phyloP scores from a whole-genome alignment of 2,888 invertebrate genomes.

The Merodon equestris region DNA sequence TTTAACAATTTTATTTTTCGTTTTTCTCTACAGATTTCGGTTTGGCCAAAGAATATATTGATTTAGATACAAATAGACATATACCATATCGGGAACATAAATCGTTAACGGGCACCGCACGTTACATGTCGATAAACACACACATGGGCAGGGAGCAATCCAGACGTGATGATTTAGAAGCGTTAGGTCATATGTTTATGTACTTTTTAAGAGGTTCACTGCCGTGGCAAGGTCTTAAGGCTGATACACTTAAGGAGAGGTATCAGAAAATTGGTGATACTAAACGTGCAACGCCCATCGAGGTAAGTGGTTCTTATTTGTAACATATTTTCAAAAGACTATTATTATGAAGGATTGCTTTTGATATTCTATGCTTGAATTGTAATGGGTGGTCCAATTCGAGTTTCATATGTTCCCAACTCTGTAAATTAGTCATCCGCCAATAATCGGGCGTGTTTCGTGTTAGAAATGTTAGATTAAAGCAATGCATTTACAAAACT shows the following conservation, averaged over 20 bases:
- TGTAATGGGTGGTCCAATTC: too few relatives aligned
- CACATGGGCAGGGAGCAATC: slow-evolving; percentile 99
- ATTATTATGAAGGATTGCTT: too few relatives aligned
- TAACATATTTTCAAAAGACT: too few relatives aligned
- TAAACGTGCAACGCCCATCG: slow-evolving; percentile 98
- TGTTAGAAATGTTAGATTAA: too few relatives aligned
- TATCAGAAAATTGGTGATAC: slow-evolving; percentile 99
- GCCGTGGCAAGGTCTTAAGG: slow-evolving; percentile 99
- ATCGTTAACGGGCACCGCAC: slow-evolving; percentile 99
- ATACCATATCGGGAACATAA: slow-evolving; percentile 99
- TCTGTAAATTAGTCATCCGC: too few relatives aligned
- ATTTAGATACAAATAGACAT: slow-evolving; percentile 99
- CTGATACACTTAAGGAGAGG: slow-evolving; percentile 98
- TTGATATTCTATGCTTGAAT: too few relatives aligned
- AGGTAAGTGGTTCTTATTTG: slow-evolving; percentile 81
- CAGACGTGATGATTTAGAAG: slow-evolving; percentile 99
- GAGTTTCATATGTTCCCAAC: too few relatives aligned
- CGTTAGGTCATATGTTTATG: slow-evolving; percentile 99
- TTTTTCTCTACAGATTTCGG: slow-evolving; percentile 91
- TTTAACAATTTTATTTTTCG: background rate
- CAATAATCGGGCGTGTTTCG: too few relatives aligned
- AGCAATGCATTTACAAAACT: too few relatives aligned
- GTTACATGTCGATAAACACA: slow-evolving; percentile 99
- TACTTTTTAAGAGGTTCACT: slow-evolving; percentile 99
- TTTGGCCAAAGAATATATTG: slow-evolving; percentile 99